Evolutionary conservation across 2,797 vertebrate genomes (phyloP).

Genomic region (Novumbra hubbsi): DNA sequence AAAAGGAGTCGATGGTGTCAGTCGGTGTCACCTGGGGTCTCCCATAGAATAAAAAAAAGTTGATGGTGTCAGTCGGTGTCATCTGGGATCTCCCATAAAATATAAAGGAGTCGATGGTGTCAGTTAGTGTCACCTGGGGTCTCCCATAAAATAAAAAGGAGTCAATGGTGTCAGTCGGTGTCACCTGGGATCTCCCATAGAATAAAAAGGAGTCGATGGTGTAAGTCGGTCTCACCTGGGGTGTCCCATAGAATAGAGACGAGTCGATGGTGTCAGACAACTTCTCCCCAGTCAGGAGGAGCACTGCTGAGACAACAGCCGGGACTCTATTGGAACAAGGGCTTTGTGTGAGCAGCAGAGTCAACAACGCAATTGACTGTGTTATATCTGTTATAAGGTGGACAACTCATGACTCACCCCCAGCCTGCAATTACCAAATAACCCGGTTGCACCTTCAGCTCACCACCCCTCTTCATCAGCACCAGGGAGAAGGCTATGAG

Average conservation of each 20-base stretch:
- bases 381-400: not conserved
- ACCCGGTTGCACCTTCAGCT: conserved; percentile 75
- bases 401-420: conserved; percentile 82
- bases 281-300: conserved; percentile 81
- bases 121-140: too few species aligned
- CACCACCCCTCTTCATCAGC: conserved; percentile 79
- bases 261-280: conserved; percentile 76
- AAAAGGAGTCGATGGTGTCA: too few species aligned
- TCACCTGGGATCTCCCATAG: too few species aligned
- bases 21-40: too few species aligned
- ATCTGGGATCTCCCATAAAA: too few species aligned
- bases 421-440: conserved; percentile 84
- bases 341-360: conserved; percentile 30
- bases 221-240: conserved; percentile 81
- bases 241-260: conserved; percentile 88
- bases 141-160: too few species aligned
- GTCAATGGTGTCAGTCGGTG: too few species aligned
- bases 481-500: conserved; percentile 88
- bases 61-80: too few species aligned
- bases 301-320: conserved; percentile 76
- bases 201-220: too few species aligned
- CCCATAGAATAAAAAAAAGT: too few species aligned
- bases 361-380: not conserved
- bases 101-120: too few species aligned
- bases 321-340: conserved; percentile 77